A percentile compares a stretch with the other conserved stretches of the same genome.
Evolutionary conservation across 2,797 vertebrate genomes (phyloP).

Genomic region (Esox masquinongy): DNA sequence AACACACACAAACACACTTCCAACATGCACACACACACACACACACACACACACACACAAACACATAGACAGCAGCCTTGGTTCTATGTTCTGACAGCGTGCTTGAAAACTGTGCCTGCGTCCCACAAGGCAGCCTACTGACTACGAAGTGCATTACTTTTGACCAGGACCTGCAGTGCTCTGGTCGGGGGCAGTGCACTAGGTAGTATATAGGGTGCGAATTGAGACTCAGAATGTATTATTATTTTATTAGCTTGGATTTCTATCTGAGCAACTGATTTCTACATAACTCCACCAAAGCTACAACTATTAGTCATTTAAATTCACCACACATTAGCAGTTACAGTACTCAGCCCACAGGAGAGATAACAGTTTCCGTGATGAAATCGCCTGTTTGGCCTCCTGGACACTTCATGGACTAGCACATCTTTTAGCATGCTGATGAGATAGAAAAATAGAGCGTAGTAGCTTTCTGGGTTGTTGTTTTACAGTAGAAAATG

Average conservation of each 20-base stretch:
- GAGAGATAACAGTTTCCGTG: not conserved
- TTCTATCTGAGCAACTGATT: constrained; percentile 39
- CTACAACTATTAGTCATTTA: not conserved
- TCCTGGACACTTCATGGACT: not conserved
- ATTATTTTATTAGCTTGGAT: constrained; percentile 52
- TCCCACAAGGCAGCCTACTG: not conserved
- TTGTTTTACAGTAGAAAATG: constrained; percentile 30
- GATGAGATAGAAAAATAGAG: no score
- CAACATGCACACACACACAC: no score
- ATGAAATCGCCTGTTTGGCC: not conserved
- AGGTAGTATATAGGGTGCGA: not conserved
- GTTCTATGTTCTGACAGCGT: constrained; percentile 58
- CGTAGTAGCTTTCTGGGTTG: no score
- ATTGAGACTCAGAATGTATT: not conserved
- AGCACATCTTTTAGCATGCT: no score
- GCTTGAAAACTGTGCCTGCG: constrained; percentile 43
- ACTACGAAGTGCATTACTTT: not conserved
- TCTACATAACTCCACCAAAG: constrained; percentile 36
- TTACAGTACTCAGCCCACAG: not conserved
- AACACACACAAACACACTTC: constrained; percentile 15
- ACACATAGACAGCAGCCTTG: constrained; percentile 29
- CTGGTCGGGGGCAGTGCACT: not conserved
- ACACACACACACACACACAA: not conserved
- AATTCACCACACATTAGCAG: not conserved
- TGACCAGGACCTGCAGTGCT: not conserved